Evolutionary conservation across 2,888 invertebrate species (phyloP).

Genomic region (Amiota mariae): DNA sequence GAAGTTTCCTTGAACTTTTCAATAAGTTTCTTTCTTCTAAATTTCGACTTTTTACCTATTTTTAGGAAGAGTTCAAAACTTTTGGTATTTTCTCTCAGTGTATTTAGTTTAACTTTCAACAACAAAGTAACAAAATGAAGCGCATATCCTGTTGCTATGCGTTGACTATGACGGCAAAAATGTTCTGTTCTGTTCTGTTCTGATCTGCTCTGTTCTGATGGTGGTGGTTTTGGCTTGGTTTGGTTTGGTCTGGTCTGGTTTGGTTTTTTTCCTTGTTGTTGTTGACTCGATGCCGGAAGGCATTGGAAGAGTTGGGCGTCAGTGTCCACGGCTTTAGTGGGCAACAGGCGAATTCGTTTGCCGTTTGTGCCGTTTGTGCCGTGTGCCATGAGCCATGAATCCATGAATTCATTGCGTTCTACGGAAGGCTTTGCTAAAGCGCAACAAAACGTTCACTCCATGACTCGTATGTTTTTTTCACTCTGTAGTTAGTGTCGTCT

Average conservation of each 20-base stretch:
- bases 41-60: neutral
- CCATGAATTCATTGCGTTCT: neutral
- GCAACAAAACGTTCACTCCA: slow-evolving; percentile 30
- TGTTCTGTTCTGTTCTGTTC: neutral
- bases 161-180: neutral
- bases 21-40: neutral
- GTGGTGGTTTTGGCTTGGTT: neutral
- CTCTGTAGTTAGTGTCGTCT: no score
- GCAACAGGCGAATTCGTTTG: slow-evolving; percentile 24
- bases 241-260: no score
- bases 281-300: neutral
- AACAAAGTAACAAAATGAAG: slow-evolving; percentile 14
- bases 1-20: neutral
- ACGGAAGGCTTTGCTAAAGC: slow-evolving; percentile 27
- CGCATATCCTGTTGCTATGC: slow-evolving; percentile 26
- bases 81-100: slow-evolving; percentile 6
- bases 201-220: neutral
- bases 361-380: neutral
- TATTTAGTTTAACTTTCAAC: neutral
- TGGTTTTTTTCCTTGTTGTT: slow-evolving; percentile 5
- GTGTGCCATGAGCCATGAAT: neutral
- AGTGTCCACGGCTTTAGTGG: neutral
- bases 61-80: no score
- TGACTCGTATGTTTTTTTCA: neutral
- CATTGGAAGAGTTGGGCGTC: neutral